These are phyloP conservation scores for Aldabrachelys gigantea DNA, from an alignment of 2,113 vertebrate genomes.

Conservation along the genomic window DNA sequence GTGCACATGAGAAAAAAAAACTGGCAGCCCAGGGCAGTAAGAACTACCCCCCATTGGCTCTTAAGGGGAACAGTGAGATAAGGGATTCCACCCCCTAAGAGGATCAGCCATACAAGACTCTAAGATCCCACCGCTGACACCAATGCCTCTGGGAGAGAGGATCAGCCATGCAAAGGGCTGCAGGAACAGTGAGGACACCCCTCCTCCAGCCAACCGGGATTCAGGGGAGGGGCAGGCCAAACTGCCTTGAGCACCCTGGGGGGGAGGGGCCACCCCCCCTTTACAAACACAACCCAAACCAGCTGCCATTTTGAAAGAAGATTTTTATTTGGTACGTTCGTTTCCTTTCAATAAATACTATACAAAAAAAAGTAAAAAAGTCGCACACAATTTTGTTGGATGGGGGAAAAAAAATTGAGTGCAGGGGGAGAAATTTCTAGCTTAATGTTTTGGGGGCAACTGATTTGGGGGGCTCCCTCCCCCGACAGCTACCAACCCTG, in stretches of 20 bases:
- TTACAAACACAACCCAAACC: not conserved
- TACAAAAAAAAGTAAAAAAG: not conserved
- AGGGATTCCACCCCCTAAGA: not conserved
- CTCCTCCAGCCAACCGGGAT: not conserved
- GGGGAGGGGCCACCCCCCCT: not conserved
- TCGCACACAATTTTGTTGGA: not conserved
- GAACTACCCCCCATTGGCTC: rapidly evolving
- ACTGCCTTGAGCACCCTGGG: not conserved
- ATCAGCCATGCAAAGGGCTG: not conserved
- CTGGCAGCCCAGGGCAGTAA: not conserved
- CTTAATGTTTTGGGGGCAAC: not conserved
- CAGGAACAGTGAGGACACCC: not conserved
- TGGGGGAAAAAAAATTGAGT: too few species aligned
- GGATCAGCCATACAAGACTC: too few species aligned
- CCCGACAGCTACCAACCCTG: not conserved
- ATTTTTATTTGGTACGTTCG: not conserved
- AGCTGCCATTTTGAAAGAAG: not conserved
- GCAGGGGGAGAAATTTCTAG: not conserved
- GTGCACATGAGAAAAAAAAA: too few species aligned
- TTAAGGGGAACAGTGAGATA: rapidly evolving
- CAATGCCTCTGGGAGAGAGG: too few species aligned
- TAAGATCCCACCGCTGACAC: not conserved
- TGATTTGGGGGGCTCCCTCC: not conserved
- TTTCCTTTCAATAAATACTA: not conserved
- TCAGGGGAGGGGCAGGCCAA: not conserved